Evolutionary conservation across 2,888 invertebrate species (phyloP).

Genomic region (Sesamia inferens): DNA sequence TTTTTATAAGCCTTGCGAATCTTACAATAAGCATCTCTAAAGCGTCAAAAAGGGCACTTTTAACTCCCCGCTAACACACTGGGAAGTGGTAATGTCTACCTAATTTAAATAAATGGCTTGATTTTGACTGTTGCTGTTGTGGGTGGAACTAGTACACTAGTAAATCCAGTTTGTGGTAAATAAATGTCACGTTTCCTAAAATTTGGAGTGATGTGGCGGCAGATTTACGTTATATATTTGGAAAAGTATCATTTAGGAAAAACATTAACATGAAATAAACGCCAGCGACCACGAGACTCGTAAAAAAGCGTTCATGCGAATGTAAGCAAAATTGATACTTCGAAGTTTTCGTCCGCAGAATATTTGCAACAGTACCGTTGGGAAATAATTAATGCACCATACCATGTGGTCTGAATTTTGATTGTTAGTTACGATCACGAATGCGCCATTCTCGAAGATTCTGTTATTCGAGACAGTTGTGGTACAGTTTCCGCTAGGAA

Average conservation of each 20-base stretch:
- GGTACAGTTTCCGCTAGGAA: slow-evolving; percentile 47
- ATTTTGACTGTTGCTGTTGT: neutral
- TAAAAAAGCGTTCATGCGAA: neutral
- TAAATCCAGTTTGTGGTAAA: neutral
- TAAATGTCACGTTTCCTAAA: neutral
- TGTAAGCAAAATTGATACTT: neutral
- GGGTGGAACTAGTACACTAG: neutral
- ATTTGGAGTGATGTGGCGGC: neutral
- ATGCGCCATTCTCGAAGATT: slow-evolving; percentile 43
- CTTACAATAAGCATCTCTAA: too few relatives aligned
- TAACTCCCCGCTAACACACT: neutral
- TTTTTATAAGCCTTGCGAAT: neutral
- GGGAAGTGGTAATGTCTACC: neutral
- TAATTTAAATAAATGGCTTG: neutral
- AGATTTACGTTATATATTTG: neutral
- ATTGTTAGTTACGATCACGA: slow-evolving; percentile 57
- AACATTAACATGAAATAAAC: neutral
- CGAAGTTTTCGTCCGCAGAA: slow-evolving; percentile 36
- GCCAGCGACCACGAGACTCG: neutral
- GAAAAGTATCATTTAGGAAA: neutral
- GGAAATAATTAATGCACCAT: slow-evolving; percentile 59
- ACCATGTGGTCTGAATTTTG: slow-evolving; percentile 62
- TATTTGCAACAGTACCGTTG: slow-evolving; percentile 61
- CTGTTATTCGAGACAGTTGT: slow-evolving; percentile 53
- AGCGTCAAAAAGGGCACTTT: neutral